Evolutionary conservation across 1,140 invertebrate genomes (phyloP).

Genomic region (Trichogramma pretiosum): DNA sequence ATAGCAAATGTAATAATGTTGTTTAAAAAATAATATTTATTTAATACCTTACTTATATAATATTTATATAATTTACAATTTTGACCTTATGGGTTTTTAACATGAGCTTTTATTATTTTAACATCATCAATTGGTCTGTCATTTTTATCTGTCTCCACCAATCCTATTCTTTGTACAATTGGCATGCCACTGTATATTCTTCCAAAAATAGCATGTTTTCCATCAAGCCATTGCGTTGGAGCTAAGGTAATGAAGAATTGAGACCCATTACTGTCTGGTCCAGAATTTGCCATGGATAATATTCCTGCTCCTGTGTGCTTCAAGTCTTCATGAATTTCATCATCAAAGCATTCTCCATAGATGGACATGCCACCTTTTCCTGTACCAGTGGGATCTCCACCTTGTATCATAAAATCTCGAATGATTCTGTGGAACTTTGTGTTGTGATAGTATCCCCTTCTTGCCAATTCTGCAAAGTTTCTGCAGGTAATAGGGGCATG

Average conservation of each 20-base stretch:
- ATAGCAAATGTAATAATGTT: too few relatives aligned
- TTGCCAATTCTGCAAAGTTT: constrained; percentile 90
- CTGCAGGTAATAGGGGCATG: constrained; percentile 90
- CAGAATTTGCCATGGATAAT: constrained; percentile 84
- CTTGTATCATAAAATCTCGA: constrained; percentile 96
- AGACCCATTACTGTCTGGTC: constrained; percentile 92
- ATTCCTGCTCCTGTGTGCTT: constrained; percentile 88
- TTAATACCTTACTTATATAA: too few relatives aligned
- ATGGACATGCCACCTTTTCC: constrained; percentile 93
- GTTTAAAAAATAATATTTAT: too few relatives aligned
- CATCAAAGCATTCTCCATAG: constrained; percentile 89
- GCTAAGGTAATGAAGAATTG: constrained; percentile 98
- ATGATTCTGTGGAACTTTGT: constrained; percentile 96
- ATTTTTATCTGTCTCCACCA: constrained; percentile 86
- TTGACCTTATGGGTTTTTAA: constrained; percentile 34
- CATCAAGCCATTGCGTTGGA: constrained; percentile 95
- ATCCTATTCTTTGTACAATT: constrained; percentile 82
- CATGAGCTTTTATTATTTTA: constrained; percentile 66
- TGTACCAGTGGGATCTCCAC: constrained; percentile 88
- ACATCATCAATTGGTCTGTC: constrained; percentile 86
- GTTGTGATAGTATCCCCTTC: constrained; percentile 91
- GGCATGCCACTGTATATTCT: constrained; percentile 79
- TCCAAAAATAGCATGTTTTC: constrained; percentile 94
- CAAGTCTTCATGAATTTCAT: constrained; percentile 90
- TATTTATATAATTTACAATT: constrained; percentile 9